A percentile compares a stretch with the other conserved stretches of the same genome.
Evolutionary conservation across 1,140 invertebrate genomes (phyloP).

Genomic region (Aplysia californica): DNA sequence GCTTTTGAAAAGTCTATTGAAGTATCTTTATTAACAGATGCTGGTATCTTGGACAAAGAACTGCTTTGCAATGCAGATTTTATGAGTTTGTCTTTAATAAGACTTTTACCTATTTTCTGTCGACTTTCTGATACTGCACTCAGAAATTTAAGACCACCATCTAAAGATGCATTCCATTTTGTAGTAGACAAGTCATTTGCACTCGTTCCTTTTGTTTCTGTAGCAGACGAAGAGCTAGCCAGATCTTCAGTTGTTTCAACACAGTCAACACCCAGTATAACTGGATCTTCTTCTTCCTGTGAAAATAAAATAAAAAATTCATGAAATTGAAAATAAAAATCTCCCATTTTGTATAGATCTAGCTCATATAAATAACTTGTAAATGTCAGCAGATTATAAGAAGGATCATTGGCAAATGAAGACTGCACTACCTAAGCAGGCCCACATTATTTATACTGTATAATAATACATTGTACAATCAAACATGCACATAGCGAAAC

Average conservation of each 20-base stretch:
- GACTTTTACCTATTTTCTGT: slow-evolving; percentile 24
- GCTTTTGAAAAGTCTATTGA: too few species aligned
- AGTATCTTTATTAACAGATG: too few species aligned
- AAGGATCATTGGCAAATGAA: not conserved
- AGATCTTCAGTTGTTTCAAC: slow-evolving; percentile 29
- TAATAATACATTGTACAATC: too few species aligned
- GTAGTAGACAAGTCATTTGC: not conserved
- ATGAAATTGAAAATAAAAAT: not conserved
- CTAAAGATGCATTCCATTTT: not conserved
- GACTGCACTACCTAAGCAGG: not conserved
- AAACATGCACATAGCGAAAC: too few species aligned
- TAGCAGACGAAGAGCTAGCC: not conserved
- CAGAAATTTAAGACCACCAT: slow-evolving; percentile 15
- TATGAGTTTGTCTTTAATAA: not conserved
- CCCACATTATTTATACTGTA: not conserved
- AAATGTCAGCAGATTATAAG: not conserved
- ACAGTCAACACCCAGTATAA: slow-evolving; percentile 25
- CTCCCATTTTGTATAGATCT: not conserved
- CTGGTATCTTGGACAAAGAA: too few species aligned
- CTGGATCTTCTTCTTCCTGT: slow-evolving; percentile 33
- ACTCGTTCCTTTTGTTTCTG: not conserved
- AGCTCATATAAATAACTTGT: not conserved
- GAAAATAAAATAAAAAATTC: not conserved
- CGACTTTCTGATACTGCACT: slow-evolving; percentile 26
- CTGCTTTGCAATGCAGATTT: slow-evolving; percentile 7